phyloP scores from a whole-genome alignment of 2,797 vertebrate genomes.

The Ataeniobius toweri region DNA sequence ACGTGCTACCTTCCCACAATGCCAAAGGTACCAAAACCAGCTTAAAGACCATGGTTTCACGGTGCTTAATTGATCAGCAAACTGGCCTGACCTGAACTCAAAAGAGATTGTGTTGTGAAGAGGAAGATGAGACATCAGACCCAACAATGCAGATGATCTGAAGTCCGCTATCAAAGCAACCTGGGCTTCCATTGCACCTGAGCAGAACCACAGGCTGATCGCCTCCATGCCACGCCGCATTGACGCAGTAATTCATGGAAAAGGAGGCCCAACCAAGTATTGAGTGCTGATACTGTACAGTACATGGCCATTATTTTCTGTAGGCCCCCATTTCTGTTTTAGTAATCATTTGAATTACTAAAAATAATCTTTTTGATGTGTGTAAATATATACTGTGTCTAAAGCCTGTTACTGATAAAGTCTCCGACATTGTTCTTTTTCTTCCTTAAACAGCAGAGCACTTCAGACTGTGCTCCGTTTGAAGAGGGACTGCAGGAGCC shows the following conservation, averaged over 20 bases:
- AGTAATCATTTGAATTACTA: not conserved
- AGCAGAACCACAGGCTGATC: not conserved
- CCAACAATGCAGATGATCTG: not conserved
- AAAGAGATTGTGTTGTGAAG: too few relatives aligned
- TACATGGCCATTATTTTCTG: too few relatives aligned
- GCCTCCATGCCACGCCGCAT: not conserved
- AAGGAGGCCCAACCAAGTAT: not conserved
- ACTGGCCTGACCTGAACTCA: too few relatives aligned
- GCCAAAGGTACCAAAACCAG: too few relatives aligned
- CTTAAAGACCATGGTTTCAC: too few relatives aligned
- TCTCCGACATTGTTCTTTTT: not conserved
- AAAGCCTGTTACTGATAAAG: not conserved
- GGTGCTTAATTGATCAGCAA: too few relatives aligned
- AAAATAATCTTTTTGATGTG: not conserved
- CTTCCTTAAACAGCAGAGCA: slow-evolving; percentile 58
- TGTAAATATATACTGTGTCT: slow-evolving; percentile 2
- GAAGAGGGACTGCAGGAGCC: slow-evolving; percentile 79
- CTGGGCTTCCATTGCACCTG: too few relatives aligned
- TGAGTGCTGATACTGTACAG: too few relatives aligned
- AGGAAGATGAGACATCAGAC: too few relatives aligned
- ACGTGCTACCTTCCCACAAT: too few relatives aligned
- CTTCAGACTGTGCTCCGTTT: slow-evolving; percentile 73
- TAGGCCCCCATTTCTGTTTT: not conserved
- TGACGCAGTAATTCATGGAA: not conserved
- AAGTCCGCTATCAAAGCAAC: not conserved